A percentile compares a stretch with the other conserved stretches of the same genome.
phyloP scores from a whole-genome alignment of 2,888 invertebrate species.

The Neoaliturus tenellus region DNA sequence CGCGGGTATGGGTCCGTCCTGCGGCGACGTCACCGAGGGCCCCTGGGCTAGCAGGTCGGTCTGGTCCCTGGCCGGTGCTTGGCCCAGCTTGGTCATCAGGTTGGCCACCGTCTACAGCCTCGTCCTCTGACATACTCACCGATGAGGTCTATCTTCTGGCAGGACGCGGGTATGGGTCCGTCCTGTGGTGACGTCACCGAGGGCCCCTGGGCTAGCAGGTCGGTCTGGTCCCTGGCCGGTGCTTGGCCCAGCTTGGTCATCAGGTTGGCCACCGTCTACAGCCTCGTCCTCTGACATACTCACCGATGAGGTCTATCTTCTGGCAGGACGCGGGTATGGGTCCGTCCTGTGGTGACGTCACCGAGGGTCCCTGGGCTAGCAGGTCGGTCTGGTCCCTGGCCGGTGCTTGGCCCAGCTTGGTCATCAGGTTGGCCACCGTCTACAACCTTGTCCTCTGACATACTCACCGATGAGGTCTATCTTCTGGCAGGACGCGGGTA shows the following conservation, averaged over 20 bases:
- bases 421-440: too few relatives aligned
- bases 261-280: conserved; percentile 59
- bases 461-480: conserved; percentile 65
- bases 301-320: conserved; percentile 69
- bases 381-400: too few relatives aligned
- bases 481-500: conserved; percentile 72
- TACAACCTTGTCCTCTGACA: too few relatives aligned
- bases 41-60: conserved; percentile 49
- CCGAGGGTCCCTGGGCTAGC: conserved; percentile 33
- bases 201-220: conserved; percentile 43
- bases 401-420: too few relatives aligned
- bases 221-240: conserved; percentile 55
- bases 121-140: conserved; percentile 58
- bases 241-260: conserved; percentile 61
- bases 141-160: conserved; percentile 70
- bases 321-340: conserved; percentile 71
- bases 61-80: conserved; percentile 57
- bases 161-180: conserved; percentile 70
- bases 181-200: conserved; percentile 43
- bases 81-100: conserved; percentile 60
- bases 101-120: conserved; percentile 58
- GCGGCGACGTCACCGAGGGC: conserved; percentile 26
- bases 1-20: conserved; percentile 68
- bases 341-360: conserved; percentile 43
- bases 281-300: conserved; percentile 47